Base-by-base conservation (phyloP, 1,140 invertebrate species). In the Zaprionus kolodkinae region DNA sequence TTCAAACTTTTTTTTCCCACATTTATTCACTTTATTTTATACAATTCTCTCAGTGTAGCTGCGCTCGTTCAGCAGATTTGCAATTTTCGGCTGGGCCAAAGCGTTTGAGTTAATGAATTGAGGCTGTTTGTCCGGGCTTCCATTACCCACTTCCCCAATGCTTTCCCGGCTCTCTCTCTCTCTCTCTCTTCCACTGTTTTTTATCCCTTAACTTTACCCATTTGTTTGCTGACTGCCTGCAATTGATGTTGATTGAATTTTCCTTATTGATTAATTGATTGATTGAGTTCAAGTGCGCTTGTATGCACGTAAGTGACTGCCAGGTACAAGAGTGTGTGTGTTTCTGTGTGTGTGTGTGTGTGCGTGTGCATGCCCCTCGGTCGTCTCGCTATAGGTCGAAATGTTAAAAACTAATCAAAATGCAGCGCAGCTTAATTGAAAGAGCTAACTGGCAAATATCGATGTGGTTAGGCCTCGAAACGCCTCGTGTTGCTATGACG, bases 371-470 rank as follows among this genome's bases (percentile, higher is more conserved):
- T 27, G 61, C 13, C 17, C 17, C 45, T 48, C 3, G 45, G 15
- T 43, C 13, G 21, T 38, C 43, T 33, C 43, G 63, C 72, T 65
- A 25, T 64, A 62, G 65, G 55, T 62, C 54, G 61, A 62, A 63
- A 68, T 78, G 85, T 76, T 88, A 78, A 89, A 88, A 88, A 88
- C 84, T 89, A 88, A 88, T 89, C 86, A 88, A 83, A 83, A 81
- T 70, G 68, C 62, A 69, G 79, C 36, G 68, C 56, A 81, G 68
- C 77, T 80, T 89, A 84, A 88, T 89, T 88, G 84, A 88, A 88
- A 84, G 57, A 57, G 74, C 65, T 27, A 71, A 50, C 66, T 35
- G 75, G 67, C 55, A 81, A 84, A 85, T 81, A 80, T 81, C 64
- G 78, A 57, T 65, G 64, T 35, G 69, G 76, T 74, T 78, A 75